Evolutionary conservation across 1,140 invertebrate genomes (phyloP), one percentile per base, ranked within the genome.

Genomic region (Vanessa atalanta): DNA sequence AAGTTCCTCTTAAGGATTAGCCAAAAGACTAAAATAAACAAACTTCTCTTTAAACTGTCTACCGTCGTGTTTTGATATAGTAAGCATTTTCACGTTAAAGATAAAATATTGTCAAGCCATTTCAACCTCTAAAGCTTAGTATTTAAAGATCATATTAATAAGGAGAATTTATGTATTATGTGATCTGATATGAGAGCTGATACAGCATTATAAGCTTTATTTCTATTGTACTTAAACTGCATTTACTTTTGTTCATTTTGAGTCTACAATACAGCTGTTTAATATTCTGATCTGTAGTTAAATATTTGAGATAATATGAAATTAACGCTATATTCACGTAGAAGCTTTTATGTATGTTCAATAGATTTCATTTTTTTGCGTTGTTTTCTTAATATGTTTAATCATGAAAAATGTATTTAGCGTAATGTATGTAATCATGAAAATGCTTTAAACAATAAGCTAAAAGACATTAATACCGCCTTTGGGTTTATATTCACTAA

Each of bases 11-110:
- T 57, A 57, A 63, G 69, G 57, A 64, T 64, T 65, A 71, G 69
- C 69, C 31, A 71, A 71, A 47, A 70, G 47, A 47, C 66, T 61
- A 70, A 50, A 71, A 53, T 43, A 71, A 71, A 71, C 60, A 70
- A 47, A 57, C 23, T 60, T 68, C 57, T 68, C 69, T 71, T 64
- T 64, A 64, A 64, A 64, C 48, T 43, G 60, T 43, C 60, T 31
- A 71, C 57, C 57, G 57, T 61, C 57, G 26, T 61, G 57, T 61
- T 61, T 61, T 57, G 16, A 37, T 61, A 61, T 12, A 15, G 26
- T 26, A 26, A 20, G 11, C 20, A 26, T 12, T 12, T 57, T 31
- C 26, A 51, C 5, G 48, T 51, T 14, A 2, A 23, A 57, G 55
- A 57, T 26, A 23, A 26, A 53, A 16, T 6, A n/a, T 53, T 57